Conservation (phyloP, 2,113 vertebrate genomes). For the Helogale parvula region DNA sequence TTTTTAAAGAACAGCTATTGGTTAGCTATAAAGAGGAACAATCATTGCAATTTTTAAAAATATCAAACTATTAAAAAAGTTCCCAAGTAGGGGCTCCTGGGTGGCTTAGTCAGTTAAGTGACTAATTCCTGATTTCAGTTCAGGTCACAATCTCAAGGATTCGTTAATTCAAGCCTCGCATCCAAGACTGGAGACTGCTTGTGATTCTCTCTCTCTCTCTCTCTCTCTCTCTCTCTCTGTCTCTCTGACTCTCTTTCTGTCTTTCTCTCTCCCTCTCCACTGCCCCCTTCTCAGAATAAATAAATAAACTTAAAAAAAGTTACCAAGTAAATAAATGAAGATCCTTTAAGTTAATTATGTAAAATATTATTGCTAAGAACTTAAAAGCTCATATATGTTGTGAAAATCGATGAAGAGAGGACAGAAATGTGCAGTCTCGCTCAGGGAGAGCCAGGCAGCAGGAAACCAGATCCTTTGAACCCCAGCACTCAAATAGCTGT, state of each 20-base stretch:
- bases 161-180: rapidly evolving
- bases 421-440: background rate
- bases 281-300: too few relatives aligned
- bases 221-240: too few relatives aligned
- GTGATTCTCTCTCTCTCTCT: too few relatives aligned
- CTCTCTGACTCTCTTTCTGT: too few relatives aligned
- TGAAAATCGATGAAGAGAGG: background rate
- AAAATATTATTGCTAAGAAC: background rate
- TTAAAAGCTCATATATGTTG: background rate
- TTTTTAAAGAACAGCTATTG: background rate
- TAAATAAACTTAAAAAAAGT: background rate
- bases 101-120: too few relatives aligned
- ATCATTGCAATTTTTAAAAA: background rate
- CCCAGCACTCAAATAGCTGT: background rate
- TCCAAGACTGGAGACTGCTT: too few relatives aligned
- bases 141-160: too few relatives aligned
- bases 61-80: background rate
- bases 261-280: too few relatives aligned
- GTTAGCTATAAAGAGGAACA: background rate
- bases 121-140: too few relatives aligned
- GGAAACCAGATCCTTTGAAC: background rate
- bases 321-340: background rate
- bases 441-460: background rate
- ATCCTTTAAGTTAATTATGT: background rate
- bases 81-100: background rate